Evolutionary conservation across 2,797 vertebrate genomes (phyloP).

Genomic region (Xenopus petersii): DNA sequence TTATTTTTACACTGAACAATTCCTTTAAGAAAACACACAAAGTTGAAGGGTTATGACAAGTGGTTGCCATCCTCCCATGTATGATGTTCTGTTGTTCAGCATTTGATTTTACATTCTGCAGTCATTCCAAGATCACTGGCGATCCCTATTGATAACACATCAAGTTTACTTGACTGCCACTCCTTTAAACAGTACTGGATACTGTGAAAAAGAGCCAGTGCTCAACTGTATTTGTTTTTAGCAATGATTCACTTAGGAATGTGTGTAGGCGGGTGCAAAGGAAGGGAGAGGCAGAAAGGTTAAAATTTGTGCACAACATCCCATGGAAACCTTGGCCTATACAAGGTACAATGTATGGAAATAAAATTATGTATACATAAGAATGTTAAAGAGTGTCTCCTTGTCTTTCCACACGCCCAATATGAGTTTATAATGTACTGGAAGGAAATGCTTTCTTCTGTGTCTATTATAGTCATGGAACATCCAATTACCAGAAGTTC

Average conservation of each 20-base stretch:
- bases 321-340: constrained; percentile 15
- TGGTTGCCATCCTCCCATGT: too few species aligned
- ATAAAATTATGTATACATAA: constrained; percentile 11
- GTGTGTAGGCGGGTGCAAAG: constrained; percentile 32
- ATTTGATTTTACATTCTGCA: too few species aligned
- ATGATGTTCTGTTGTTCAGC: too few species aligned
- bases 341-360: constrained; percentile 11
- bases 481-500: constrained; percentile 29
- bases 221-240: constrained; percentile 15
- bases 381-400: constrained; percentile 14
- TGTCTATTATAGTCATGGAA: constrained; percentile 22
- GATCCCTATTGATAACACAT: constrained; percentile 2
- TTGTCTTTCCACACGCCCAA: constrained; percentile 26
- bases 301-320: constrained; percentile 8
- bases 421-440: constrained; percentile 31
- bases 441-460: constrained; percentile 39
- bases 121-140: not conserved
- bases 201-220: not conserved
- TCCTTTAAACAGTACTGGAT: not conserved
- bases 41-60: too few species aligned
- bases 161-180: not conserved
- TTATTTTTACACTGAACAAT: too few species aligned
- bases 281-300: constrained; percentile 28
- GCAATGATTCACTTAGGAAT: constrained; percentile 43
- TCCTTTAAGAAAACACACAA: too few species aligned